Evolutionary conservation across 2,113 vertebrate genomes (phyloP), one percentile per base, ranked within the genome.

Genomic region (Tychaedon coryphoeus): DNA sequence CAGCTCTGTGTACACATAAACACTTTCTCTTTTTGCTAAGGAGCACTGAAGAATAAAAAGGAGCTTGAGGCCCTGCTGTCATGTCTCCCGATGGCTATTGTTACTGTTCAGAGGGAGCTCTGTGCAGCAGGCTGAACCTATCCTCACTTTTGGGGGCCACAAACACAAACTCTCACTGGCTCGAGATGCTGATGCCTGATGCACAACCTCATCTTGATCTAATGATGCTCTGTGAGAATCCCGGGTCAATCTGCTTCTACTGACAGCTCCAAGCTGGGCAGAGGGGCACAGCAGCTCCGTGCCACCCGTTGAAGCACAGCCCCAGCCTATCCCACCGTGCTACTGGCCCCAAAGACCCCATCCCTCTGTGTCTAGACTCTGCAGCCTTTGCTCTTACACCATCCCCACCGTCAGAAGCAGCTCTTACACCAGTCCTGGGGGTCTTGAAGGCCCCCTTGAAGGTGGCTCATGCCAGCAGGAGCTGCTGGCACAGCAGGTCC

Each of bases 281-380:
- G 28, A 43, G 62, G 16, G 9, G 1, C 0, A 1, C 0, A 0
- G 26, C 58, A 36, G 13, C 20, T 72, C 38, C 1, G 3, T 17
- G 19, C 26, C 50, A 13, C 54, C 4, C 3, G 1, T 2, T 3
- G 28, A 10, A 28, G 48, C 8, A 2, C 33, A 40, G 66, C 75
- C 45, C 25, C 43, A 20, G 40, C 6, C 62, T 19, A 19, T 20
- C 33, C 48, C 2, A 1, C 23, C 31, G 61, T 0, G 1, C 29
- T 79, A 25, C 69, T 26, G 45, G 19, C 12, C 34, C 71, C 6
- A 0, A 45, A 80, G 36, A 1, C 54, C 64, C 36, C 7, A 12
- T 47, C 26, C 38, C 47, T 7, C 31, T 34, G 3, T 0, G 10
- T 1, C 69, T 51, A n/a, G 50, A 42, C 26, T 13, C 38, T 0